Evolutionary conservation across 1,140 invertebrate species (phyloP), one percentile per base, ranked within the genome.

Genomic region (Charaxes varanes): DNA sequence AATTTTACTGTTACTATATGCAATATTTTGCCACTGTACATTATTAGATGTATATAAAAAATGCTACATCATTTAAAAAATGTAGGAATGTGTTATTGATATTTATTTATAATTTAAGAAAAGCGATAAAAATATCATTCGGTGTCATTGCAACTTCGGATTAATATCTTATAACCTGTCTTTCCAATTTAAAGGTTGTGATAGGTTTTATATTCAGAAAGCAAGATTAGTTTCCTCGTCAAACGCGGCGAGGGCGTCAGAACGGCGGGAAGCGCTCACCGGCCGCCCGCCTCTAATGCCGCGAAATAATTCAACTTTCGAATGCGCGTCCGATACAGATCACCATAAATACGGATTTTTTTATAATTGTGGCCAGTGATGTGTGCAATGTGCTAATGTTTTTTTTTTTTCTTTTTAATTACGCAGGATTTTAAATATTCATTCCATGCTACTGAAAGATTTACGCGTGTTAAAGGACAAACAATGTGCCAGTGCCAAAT

Each of bases 261-360:
- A 70, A 45, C 60, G 58, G 56, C 70, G 65, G 62, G 33, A 60
- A 54, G 42, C 48, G 40, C 42, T 53, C 46, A 46, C 61, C 47
- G 59, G 45, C 50, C 64, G 64, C 50, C 53, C 66, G 64, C 43
- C 31, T 55, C 52, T 21, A 24, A 18, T 53, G 28, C 18, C 35
- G 17, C 45, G 38, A 41, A 41, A 34, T 7, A 12, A 21, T 35
- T 24, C 8, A 7, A 23, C 6, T 23, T 23, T 23, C 22, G 22
- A 23, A 23, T 23, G 2, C 22, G 22, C 22, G 22, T 4, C 22
- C 6, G 4, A n/a, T 23, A 7, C 3, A 19, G 6, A n/a, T 4
- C 6, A 23, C 3, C 2, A 23, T 23, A 8, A 23, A 2, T 23
- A 8, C 21, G 21, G 6, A 12, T 27, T 27, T 13, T 13, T 27